Percentiles rank a stretch among this genome's conserved stretches.
Conservation (phyloP, 2,113 vertebrate genomes). For the Trematocara macrostoma region DNA sequence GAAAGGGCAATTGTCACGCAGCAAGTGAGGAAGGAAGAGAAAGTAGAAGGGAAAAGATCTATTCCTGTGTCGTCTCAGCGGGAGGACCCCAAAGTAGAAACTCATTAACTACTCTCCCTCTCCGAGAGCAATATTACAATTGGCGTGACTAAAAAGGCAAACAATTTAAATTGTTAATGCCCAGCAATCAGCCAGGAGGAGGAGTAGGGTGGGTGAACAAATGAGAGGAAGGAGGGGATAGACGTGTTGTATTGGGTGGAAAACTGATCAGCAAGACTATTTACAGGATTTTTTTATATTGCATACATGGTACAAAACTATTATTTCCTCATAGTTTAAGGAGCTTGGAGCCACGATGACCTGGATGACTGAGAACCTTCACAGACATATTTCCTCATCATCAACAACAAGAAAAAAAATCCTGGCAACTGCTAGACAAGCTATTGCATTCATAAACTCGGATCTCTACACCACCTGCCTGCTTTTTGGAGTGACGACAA, state of each 20-base stretch:
- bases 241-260: not conserved
- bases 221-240: not conserved
- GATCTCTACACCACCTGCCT: not conserved
- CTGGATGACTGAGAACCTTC: not conserved
- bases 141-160: conserved; percentile 36
- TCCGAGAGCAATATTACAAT: conserved; percentile 14
- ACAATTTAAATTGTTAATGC: conserved; percentile 40
- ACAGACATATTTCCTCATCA: not conserved
- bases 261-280: not conserved
- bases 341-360: not conserved
- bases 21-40: not conserved
- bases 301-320: not conserved
- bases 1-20: not conserved
- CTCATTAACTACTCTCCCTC: conserved; percentile 40
- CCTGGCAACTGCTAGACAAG: not conserved
- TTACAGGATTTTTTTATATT: not conserved
- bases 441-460: not conserved
- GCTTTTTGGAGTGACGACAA: not conserved
- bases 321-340: not conserved
- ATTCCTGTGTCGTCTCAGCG: conserved; percentile 24
- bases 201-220: not conserved
- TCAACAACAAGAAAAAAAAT: not conserved
- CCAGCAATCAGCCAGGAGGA: conserved; percentile 3
- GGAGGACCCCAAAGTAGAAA: conserved; percentile 37
- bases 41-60: not conserved